A percentile compares a stretch with the other conserved stretches of the same genome.
These are phyloP conservation scores for Dendrophyllia cribrosa DNA, from an alignment of 64 coral and sea anemone species.

Conservation along the genomic window DNA sequence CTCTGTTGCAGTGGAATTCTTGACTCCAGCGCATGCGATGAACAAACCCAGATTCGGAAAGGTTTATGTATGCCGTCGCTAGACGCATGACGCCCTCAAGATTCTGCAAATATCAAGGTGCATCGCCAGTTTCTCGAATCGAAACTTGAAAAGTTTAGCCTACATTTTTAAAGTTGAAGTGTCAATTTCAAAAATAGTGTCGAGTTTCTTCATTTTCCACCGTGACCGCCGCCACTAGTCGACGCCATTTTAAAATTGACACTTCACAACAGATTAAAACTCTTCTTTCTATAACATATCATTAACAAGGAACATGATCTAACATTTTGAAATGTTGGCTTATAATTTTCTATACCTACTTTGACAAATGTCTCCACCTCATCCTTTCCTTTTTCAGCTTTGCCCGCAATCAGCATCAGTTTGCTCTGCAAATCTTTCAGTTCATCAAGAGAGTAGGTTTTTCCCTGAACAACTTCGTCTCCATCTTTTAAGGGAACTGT, in stretches of 20 bases:
- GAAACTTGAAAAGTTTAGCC: too few species aligned
- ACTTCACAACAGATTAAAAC: too few species aligned
- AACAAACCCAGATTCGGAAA: constrained; percentile 75
- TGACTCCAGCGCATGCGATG: constrained; percentile 70
- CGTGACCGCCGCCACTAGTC: too few species aligned
- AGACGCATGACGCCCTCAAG: constrained; percentile 72
- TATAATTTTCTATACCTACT: not conserved
- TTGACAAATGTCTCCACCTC: not conserved
- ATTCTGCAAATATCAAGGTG: constrained; percentile 16
- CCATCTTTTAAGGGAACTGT: not conserved
- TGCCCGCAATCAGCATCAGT: constrained; percentile 83
- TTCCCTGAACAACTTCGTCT: not conserved
- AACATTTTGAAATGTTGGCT: too few species aligned
- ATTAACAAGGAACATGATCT: too few species aligned
- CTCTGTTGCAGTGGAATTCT: constrained; percentile 43
- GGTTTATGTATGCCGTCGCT: constrained; percentile 66
- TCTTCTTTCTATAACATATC: too few species aligned
- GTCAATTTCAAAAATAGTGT: too few species aligned
- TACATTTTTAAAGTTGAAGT: too few species aligned
- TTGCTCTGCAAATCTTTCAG: constrained; percentile 77
- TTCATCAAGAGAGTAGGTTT: constrained; percentile 40
- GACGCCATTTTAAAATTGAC: too few species aligned
- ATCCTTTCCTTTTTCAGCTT: constrained; percentile 11
- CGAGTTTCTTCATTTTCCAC: too few species aligned
- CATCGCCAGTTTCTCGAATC: too few species aligned